Percentiles rank a stretch among this genome's conserved stretches.
These are phyloP conservation scores for Balaenoptera acutorostrata DNA, from an alignment of 2,113 vertebrate genomes.

Conservation along the genomic window DNA sequence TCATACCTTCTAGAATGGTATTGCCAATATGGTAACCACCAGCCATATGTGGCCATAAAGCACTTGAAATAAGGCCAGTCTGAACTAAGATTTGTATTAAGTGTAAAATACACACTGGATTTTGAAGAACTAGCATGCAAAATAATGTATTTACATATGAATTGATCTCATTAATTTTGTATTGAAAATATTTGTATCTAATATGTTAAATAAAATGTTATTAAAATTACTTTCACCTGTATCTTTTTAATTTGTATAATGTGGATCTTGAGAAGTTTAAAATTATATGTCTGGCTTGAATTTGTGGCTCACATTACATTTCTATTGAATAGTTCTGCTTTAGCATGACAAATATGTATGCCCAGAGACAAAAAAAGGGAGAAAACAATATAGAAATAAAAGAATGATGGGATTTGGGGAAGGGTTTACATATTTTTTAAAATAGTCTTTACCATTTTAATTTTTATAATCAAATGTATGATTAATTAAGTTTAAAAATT, in stretches of 20 bases:
- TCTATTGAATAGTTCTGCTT: neutral
- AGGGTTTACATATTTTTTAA: neutral
- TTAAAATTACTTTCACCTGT: neutral
- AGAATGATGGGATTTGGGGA: neutral
- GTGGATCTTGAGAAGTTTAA: neutral
- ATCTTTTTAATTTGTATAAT: neutral
- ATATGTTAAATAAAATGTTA: neutral
- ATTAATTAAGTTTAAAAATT: neutral
- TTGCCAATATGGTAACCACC: neutral
- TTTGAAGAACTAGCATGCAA: neutral
- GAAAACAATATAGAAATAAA: neutral
- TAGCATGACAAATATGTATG: neutral
- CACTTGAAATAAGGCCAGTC: neutral
- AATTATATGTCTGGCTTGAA: neutral
- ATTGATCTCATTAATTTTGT: neutral
- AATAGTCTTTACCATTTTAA: neutral
- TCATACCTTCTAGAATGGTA: neutral
- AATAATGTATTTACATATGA: neutral
- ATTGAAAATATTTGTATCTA: neutral
- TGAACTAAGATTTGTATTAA: neutral
- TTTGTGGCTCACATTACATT: neutral
- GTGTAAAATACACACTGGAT: neutral
- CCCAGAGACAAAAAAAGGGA: neutral
- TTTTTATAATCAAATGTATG: neutral
- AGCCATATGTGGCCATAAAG: neutral